A percentile compares a stretch with the other conserved stretches of the same genome.
These are phyloP conservation scores for Drosophila ananassae DNA, from an alignment of 1,140 invertebrate species.

Conservation along the genomic window DNA sequence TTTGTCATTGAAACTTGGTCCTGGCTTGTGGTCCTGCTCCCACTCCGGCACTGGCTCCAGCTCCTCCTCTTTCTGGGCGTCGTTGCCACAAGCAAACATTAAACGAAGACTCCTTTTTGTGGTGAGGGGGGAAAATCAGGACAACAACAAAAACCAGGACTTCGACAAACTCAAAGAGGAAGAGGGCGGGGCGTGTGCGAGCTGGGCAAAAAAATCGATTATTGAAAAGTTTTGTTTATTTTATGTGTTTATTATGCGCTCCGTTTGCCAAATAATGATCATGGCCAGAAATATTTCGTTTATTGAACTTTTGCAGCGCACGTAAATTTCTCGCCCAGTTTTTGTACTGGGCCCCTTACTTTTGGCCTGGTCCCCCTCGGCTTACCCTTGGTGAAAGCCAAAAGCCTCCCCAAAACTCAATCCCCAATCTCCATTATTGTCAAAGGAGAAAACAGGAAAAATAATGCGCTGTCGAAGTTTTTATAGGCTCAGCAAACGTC, in stretches of 20 bases:
- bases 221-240: conserved; percentile 83
- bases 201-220: conserved; percentile 71
- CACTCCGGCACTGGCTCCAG: conserved; percentile 3
- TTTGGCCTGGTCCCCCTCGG: neutral
- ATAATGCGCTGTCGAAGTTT: conserved; percentile 81
- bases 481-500: conserved; percentile 68
- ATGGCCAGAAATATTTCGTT: conserved; percentile 83
- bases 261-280: conserved; percentile 83
- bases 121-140: conserved; percentile 3
- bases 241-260: conserved; percentile 83
- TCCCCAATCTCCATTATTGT: conserved; percentile 66
- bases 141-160: conserved; percentile 10
- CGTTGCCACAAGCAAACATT: conserved; percentile 72
- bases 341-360: conserved; percentile 1
- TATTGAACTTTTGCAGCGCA: conserved; percentile 81
- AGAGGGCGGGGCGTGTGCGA: neutral
- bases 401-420: neutral
- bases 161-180: conserved; percentile 13
- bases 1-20: conserved; percentile 82
- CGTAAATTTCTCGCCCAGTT: conserved; percentile 69
- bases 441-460: conserved; percentile 78
- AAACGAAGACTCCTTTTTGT: conserved; percentile 57
- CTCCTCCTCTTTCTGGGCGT: conserved; percentile 10
- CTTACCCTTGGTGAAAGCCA: neutral
- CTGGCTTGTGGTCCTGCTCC: conserved; percentile 35